A percentile compares a stretch with the other conserved stretches of the same genome.
These are phyloP conservation scores for Megathymus violae DNA, from an alignment of 1,140 invertebrate genomes.

Conservation along the genomic window DNA sequence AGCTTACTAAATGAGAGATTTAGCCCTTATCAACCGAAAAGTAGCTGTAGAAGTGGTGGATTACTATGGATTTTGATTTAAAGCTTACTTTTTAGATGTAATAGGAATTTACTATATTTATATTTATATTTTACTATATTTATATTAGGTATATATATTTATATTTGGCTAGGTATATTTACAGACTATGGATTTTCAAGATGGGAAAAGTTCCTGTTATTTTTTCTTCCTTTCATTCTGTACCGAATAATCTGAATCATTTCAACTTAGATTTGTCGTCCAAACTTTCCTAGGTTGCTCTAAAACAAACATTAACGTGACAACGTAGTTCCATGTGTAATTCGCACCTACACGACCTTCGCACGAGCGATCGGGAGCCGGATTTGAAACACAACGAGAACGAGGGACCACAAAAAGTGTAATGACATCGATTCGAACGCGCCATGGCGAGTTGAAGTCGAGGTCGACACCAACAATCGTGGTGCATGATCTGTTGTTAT, in stretches of 20 bases:
- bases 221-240: too few species aligned
- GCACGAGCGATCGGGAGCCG: conserved; percentile 26
- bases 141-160: too few species aligned
- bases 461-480: conserved; percentile 4
- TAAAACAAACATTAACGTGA: neutral
- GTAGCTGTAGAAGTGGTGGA: too few species aligned
- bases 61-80: too few species aligned
- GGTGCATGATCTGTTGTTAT: conserved; percentile 9
- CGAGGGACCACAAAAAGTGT: conserved; percentile 25
- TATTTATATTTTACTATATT: too few species aligned
- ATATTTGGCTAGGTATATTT: too few species aligned
- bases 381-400: conserved; percentile 28
- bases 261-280: neutral
- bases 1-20: too few species aligned
- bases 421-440: conserved; percentile 24
- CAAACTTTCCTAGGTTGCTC: neutral
- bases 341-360: conserved; percentile 7
- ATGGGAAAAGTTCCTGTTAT: too few species aligned
- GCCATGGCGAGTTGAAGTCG: conserved; percentile 12
- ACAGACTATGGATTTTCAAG: too few species aligned
- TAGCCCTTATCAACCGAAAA: too few species aligned
- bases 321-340: conserved; percentile 5
- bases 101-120: too few species aligned
- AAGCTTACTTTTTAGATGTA: too few species aligned
- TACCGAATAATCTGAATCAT: neutral